Base-by-base conservation (phyloP, 2,113 vertebrate genomes). In the Marmota flaviventris region DNA sequence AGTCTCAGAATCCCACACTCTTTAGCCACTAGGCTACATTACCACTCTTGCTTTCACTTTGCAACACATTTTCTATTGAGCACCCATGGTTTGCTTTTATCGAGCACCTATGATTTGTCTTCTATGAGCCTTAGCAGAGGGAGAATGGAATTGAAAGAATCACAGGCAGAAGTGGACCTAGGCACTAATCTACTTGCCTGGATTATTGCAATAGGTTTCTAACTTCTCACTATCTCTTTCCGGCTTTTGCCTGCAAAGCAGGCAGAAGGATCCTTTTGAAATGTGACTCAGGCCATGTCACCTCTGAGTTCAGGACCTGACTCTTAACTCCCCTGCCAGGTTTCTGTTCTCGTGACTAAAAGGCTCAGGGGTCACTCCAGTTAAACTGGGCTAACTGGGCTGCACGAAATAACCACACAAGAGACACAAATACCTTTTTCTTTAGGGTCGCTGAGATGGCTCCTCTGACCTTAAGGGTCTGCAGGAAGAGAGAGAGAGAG, bases 131-230 rank as follows among this genome's bases (percentile, higher is more conserved):
- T 9, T 9, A 24, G 29, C 9, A 39, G 51, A 73, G 12, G 20
- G 48, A 67, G 51, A 87, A 34, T 32, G 4, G 10, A n/a, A 58
- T 32, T 10, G 32, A 17, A 73, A 53, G 24, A 58, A 32, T 20
- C 9, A 3, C 4, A 2, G 13, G 63, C 5, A 25, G 22, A 34
- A 4, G 29, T 0, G 3, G 29, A 37, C 65, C 2, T 17, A 0
- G 48, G 7, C 17, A 0, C 4, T 53, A 61, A 65, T 11, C 12
- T 12, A 4, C 12, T 61, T 16, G 4, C 25, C n/a, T 45, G 14
- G 17, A 53, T 82, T 32, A n/a, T 29, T 22, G 11, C 27, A 58
- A 37, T 4, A 56, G 42, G 29, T 78, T 53, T 56, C 65, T 75
- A 14, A 25, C 8, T 27, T 89, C 48, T 27, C 12, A 39, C 17